Evolutionary conservation across 2,797 vertebrate genomes (phyloP), one percentile per base, ranked within the genome.

Genomic region (Myiothlypis coronata): DNA sequence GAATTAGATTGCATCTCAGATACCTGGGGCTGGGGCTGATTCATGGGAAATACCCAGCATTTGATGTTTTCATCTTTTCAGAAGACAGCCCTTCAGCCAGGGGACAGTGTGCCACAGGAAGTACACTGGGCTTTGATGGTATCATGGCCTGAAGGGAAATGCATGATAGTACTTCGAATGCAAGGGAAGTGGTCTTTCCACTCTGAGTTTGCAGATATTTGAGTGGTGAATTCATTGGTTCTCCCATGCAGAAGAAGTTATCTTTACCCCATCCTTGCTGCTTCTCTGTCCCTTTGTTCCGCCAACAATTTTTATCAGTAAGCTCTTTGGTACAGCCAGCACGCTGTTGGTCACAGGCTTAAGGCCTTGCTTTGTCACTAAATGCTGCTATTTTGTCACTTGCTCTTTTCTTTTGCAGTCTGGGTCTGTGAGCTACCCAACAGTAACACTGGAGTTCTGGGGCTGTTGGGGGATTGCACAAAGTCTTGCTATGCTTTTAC

Each of bases 121-220:
- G 59, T 55, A 32, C 76, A 4, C 55, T 78, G 70, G 77, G 72
- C 80, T 89, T 61, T 69, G 87, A 83, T 91, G 57, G 77, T 89
- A 87, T 96, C 86, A 0, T 5, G 12, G 34, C 26, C 57, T 60
- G 81, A 70, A 71, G 71, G 65, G 60, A 96, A 93, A 70, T 32
- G 49, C 16, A 4, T 43, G 64, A 43, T 39, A 32, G 47, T 43
- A 10, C 47, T 28, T 27, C 0, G 3, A 84, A 64, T 28, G 35
- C 56, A 87, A 57, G 78, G 78, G 81, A 80, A 93, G 92, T 83
- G 94, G 69, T 80, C 78, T 89, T 85, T 69, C 64, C 61, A 55
- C 46, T 57, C 55, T 12, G 50, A 74, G 37, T 43, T 39, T 74
- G 84, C 56, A 71, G 75, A 80, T 95, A 39, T 3, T 87, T 57